Evolutionary conservation across 2,113 vertebrate genomes (phyloP).

Genomic region (Mus pahari): DNA sequence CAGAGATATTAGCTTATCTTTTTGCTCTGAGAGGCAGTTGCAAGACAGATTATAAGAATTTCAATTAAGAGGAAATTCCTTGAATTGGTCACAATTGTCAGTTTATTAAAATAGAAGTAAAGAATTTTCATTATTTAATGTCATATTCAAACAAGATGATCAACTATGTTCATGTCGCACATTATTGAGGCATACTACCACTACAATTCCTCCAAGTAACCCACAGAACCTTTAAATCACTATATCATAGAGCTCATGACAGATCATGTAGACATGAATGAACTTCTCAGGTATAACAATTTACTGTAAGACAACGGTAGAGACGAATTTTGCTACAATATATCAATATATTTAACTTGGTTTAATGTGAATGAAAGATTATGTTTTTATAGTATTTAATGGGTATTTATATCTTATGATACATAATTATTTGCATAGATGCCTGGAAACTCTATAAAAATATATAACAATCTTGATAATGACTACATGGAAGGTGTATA

Average conservation of each 20-base stretch:
- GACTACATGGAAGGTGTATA: background rate
- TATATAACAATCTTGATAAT: background rate
- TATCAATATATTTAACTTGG: background rate
- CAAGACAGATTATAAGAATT: background rate
- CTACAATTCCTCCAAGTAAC: background rate
- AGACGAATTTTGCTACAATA: background rate
- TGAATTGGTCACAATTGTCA: background rate
- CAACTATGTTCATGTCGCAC: background rate
- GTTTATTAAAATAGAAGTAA: background rate
- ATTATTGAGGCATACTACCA: background rate
- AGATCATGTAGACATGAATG: background rate
- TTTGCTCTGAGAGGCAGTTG: background rate
- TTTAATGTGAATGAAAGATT: background rate
- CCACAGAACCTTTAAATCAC: background rate
- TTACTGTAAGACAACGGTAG: background rate
- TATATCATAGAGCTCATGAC: too few species aligned
- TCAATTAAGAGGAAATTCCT: background rate
- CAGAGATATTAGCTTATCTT: background rate
- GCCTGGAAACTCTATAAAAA: background rate
- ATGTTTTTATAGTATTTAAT: background rate
- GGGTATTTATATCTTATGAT: background rate
- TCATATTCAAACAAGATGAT: background rate
- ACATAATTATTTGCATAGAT: background rate
- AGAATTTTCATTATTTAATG: background rate
- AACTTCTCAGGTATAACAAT: background rate